phyloP scores from a whole-genome alignment of 2,113 vertebrate species.

The Dolichotis patagonum region DNA sequence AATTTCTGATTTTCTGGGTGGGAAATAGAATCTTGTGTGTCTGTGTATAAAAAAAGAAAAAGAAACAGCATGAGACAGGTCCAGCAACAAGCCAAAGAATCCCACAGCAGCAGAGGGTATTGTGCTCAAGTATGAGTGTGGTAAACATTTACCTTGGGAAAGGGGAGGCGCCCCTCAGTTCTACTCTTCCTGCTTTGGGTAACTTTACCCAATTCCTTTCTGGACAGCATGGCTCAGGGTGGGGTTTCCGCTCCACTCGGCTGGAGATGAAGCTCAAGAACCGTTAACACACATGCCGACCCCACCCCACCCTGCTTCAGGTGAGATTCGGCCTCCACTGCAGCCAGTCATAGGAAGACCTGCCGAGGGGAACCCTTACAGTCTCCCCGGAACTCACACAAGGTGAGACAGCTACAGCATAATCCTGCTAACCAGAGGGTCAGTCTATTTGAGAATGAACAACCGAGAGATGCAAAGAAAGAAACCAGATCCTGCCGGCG shows the following conservation, averaged over 20 bases:
- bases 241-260: not conserved
- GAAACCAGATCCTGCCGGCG: not conserved
- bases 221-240: not conserved
- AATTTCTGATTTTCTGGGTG: not conserved
- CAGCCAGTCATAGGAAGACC: not conserved
- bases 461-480: not conserved
- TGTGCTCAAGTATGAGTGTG: not conserved
- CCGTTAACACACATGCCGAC: not conserved
- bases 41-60: not conserved
- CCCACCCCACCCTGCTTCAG: not conserved
- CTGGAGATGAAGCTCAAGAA: not conserved
- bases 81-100: not conserved
- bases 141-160: not conserved
- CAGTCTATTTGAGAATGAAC: not conserved
- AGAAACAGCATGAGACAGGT: not conserved
- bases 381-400: not conserved
- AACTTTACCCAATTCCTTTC: not conserved
- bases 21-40: not conserved
- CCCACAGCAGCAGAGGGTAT: not conserved
- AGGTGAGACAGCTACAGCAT: not conserved
- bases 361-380: not conserved
- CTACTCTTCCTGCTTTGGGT: not conserved
- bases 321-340: not conserved
- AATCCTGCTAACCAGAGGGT: not conserved
- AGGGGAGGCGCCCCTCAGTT: not conserved